These are phyloP conservation scores for Collichthys lucidus DNA, from an alignment of 2,113 vertebrate genomes.

Conservation along the genomic window DNA sequence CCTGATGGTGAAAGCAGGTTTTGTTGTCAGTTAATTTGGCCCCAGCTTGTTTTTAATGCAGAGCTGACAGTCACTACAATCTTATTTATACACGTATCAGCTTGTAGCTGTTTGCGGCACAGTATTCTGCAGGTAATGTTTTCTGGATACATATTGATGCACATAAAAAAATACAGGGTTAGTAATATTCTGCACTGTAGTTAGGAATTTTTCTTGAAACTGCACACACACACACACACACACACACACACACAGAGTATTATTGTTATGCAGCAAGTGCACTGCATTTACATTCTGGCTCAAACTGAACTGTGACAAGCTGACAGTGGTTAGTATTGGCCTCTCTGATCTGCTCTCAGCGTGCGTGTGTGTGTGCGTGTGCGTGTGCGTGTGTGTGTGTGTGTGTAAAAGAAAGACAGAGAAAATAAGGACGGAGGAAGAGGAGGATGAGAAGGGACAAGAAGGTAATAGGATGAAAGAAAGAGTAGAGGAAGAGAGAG, in stretches of 20 bases:
- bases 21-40: background rate
- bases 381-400: constrained; percentile 31
- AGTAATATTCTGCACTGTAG: constrained; percentile 4
- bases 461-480: constrained; percentile 58
- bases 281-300: constrained; percentile 72
- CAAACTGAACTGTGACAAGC: constrained; percentile 68
- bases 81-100: background rate
- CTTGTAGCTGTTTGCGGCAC: background rate
- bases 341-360: constrained; percentile 66
- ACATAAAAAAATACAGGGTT: background rate
- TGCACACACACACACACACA: background rate
- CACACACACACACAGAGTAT: constrained; percentile 14
- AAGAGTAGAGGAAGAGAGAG: constrained; percentile 29
- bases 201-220: constrained; percentile 12
- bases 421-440: constrained; percentile 53
- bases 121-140: background rate
- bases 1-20: background rate
- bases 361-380: constrained; percentile 42
- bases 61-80: background rate
- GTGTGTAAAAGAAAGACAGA: constrained; percentile 31
- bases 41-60: background rate
- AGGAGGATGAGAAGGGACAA: constrained; percentile 53
- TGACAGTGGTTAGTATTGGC: constrained; percentile 73
- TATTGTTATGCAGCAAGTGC: constrained; percentile 71
- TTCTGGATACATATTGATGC: too few relatives aligned